Evolutionary conservation across 1,140 invertebrate genomes (phyloP).

Genomic region (Sinella curviseta): DNA sequence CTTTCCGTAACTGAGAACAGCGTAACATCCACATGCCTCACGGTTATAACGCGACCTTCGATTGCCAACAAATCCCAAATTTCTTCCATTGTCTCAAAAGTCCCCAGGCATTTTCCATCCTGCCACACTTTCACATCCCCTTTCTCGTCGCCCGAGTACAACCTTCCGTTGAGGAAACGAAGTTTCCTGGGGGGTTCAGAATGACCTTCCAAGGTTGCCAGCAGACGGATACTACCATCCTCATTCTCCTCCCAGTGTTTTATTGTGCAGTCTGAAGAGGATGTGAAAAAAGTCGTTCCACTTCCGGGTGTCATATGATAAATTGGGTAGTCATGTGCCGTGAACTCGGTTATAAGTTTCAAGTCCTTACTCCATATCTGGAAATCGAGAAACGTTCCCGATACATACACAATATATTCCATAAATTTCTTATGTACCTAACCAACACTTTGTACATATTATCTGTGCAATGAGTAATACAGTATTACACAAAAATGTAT

Average conservation of each 20-base stretch:
- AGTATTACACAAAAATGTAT: too few relatives aligned
- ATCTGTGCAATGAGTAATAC: too few relatives aligned
- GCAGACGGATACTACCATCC: not conserved
- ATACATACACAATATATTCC: not conserved
- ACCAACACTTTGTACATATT: too few relatives aligned
- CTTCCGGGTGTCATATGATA: constrained; percentile 4
- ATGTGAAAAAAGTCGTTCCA: not conserved
- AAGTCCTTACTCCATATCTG: constrained; percentile 4
- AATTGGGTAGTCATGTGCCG: constrained; percentile 20
- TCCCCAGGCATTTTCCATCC: not conserved
- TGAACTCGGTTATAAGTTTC: not conserved
- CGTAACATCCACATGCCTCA: not conserved
- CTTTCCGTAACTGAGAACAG: not conserved
- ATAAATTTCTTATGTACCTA: too few relatives aligned
- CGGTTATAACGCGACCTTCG: not conserved
- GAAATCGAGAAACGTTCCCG: not conserved
- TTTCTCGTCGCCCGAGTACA: constrained; percentile 16
- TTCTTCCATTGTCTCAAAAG: constrained; percentile 18
- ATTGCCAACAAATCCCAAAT: not conserved
- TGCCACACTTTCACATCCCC: constrained; percentile 5
- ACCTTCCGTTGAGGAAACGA: not conserved
- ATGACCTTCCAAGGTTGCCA: constrained; percentile 21
- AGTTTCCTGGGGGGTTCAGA: constrained; percentile 2
- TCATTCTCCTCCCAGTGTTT: constrained; percentile 7
- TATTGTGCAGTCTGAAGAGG: constrained; percentile 25